Percentiles rank a stretch among this genome's conserved stretches.
Conservation (phyloP, 2,888 invertebrate species). For the Eristalinus aeneus region DNA sequence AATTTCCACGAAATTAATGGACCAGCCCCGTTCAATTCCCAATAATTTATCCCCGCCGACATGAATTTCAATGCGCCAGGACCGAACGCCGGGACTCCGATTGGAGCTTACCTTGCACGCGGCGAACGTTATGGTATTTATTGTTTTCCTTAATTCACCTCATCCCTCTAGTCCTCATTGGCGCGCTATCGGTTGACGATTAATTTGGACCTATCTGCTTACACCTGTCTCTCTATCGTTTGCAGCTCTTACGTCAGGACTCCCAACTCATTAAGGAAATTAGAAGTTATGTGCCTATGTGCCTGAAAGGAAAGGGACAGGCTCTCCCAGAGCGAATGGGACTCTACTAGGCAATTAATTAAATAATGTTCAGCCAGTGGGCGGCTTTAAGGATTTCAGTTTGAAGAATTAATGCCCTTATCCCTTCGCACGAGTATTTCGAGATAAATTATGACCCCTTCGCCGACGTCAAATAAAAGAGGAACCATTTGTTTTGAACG, state of each 20-base stretch:
- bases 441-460: neutral
- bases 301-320: neutral
- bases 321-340: constrained; percentile 12
- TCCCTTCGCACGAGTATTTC: neutral
- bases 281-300: constrained; percentile 38
- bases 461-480: neutral
- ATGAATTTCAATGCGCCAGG: constrained; percentile 1
- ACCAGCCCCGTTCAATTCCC: neutral
- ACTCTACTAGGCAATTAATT: constrained; percentile 40
- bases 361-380: constrained; percentile 14
- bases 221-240: constrained; percentile 51
- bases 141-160: constrained; percentile 23
- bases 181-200: constrained; percentile 38
- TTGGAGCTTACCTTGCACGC: constrained; percentile 8
- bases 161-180: neutral
- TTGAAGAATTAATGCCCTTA: neutral
- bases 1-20: constrained; percentile 30
- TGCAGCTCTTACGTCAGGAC: constrained; percentile 22
- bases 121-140: constrained; percentile 13
- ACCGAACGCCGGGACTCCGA: neutral
- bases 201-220: constrained; percentile 47
- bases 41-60: constrained; percentile 37
- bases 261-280: constrained; percentile 51
- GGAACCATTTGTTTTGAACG: neutral
- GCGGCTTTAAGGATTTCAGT: constrained; percentile 11